Base-by-base conservation (phyloP, 2,797 vertebrate species). In the Argyrosomus regius region DNA sequence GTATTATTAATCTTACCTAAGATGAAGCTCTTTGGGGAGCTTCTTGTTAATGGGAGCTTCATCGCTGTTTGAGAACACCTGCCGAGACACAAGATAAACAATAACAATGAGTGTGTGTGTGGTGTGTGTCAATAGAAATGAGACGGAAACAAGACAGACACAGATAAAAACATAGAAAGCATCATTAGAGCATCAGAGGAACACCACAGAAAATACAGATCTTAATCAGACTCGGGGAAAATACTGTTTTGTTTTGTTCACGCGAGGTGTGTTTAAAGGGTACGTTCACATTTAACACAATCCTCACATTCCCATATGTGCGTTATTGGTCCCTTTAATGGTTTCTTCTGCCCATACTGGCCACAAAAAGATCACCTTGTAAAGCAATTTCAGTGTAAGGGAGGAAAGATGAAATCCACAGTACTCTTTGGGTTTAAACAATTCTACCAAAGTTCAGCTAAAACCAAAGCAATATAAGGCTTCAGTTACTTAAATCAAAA, bases 1-100 rank as follows among this genome's bases (percentile, higher is more conserved):
- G n/a, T 39, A 43, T 66, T 67, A 43, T 52, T 50, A 86, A 24
- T 86, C 94, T 96, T 95, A 99, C 97, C 98, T 97, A 92, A 99
- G 95, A 56, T 98, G 96, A 85, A 99, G 97, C 93, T 99, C 98
- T 96, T 98, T 99, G 80, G 98, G 98, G 87, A 99, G 96, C 93
- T 98, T 98, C 95, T 97, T 98, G 95, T 99, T 99, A 94, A 99
- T 98, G 87, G 96, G 96, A 75, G 97, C 97, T 94, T 99, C 98
- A 94, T 99, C 98, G 59, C 91, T 98, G 95, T 94, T 98, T 93
- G 97, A 97, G 96, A 99, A 98, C 94, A 97, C 97, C 97, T 99
- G 93, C 79, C 71, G 85, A 89, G 80, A 94, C 78, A 93, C 72
- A 88, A 90, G 58, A 80, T 41, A 81, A 82, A 93, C 63, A 84